Evolutionary conservation across 2,113 vertebrate species (phyloP).

Genomic region (Orthonyx spaldingii): DNA sequence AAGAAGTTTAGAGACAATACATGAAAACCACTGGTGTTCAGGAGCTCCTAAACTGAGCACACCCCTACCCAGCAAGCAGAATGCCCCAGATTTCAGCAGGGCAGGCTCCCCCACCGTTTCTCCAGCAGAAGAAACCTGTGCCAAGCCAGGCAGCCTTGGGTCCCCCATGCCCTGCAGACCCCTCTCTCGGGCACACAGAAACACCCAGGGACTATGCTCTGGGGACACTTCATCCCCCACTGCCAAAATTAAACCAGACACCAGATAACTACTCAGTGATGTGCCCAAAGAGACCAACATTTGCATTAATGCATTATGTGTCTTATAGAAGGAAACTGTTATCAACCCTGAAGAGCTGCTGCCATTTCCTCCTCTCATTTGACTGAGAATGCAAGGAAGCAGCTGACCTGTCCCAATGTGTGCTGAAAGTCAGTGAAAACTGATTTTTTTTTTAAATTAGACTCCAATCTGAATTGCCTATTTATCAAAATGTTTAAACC

Average conservation of each 20-base stretch:
- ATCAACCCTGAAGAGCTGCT: neutral
- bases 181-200: accelerated
- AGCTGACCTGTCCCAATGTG: neutral
- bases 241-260: neutral
- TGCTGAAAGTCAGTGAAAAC: neutral
- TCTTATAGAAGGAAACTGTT: neutral
- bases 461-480: neutral
- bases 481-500: neutral
- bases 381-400: neutral
- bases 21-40: neutral
- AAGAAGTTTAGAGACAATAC: neutral
- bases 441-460: neutral
- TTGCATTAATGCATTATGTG: neutral
- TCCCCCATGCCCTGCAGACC: neutral
- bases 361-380: neutral
- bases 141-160: neutral
- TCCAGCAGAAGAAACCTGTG: neutral
- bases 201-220: neutral
- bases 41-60: neutral
- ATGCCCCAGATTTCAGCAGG: accelerated
- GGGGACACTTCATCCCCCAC: neutral
- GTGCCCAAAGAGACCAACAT: neutral
- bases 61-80: neutral
- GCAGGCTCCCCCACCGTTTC: accelerated
- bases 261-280: neutral